Base-by-base conservation (phyloP, 2,113 vertebrate genomes). In the Serilophus lunatus region DNA sequence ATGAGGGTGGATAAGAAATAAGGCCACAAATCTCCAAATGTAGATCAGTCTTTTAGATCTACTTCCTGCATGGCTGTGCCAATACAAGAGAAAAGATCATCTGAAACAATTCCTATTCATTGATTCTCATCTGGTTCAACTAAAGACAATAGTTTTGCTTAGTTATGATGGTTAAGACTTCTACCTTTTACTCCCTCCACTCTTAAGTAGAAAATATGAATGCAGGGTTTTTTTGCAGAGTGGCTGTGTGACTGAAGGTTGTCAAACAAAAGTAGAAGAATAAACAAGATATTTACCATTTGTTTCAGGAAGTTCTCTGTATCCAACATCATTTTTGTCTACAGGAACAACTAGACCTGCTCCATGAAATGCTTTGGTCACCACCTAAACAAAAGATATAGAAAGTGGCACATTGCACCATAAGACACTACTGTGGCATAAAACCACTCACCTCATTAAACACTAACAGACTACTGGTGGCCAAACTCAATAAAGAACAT, bases 231-330 rank as follows among this genome's bases (percentile, higher is more conserved):
- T 78, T 87, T 45, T 70, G 44, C 44, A 36, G 16, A 60, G 29
- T 10, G 60, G 40, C 15, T 74, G 14, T 12, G 11, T 50, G 25
- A 72, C 20, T 64, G 28, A 65, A 38, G 24, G 17, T 36, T 88
- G 16, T 82, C 65, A 31, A 63, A 42, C 26, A 88, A 87, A 77
- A 12, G n/a, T 53, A 71, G 12, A 93, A 72, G 11, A 56, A 36
- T 15, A 69, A 77, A 56, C 7, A 40, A 81, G 28, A 13, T 36
- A 45, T 22, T 94, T 98, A 99, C 99, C 98, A 65, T 99, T 98
- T 47, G 99, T 98, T 97, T 99, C 99, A 33, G 99, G 99, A 70
- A 99, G 98, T 94, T 99, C 99, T 98, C 99, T 98, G 96, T 99
- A 99, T 64, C 99, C 99, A 18, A 99, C 99, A 90, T 99, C 98